Evolutionary conservation across 2,797 vertebrate species (phyloP).

Genomic region (Labeo calbasu): DNA sequence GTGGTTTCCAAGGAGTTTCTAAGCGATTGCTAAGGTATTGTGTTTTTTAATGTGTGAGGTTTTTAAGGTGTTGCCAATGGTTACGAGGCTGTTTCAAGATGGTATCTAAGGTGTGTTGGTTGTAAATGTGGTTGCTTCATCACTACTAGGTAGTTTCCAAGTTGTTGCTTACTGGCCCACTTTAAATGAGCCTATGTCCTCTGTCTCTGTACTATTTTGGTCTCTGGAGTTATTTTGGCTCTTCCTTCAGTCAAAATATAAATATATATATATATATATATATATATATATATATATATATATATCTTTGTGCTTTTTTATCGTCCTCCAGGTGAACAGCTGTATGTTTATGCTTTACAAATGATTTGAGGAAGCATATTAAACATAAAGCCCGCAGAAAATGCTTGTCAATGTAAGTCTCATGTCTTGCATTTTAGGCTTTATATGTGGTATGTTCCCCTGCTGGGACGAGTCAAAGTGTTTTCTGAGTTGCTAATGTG

Average conservation of each 20-base stretch:
- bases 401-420: background rate
- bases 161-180: background rate
- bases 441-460: slow-evolving; percentile 42
- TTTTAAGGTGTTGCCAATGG: background rate
- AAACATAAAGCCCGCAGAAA: background rate
- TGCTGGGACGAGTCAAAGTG: slow-evolving; percentile 39
- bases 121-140: background rate
- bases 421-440: background rate
- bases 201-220: background rate
- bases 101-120: background rate
- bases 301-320: background rate
- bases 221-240: background rate
- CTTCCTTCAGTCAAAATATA: background rate
- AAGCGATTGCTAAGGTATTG: too few species aligned
- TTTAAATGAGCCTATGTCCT: background rate
- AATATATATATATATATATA: too few species aligned
- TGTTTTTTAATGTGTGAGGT: too few species aligned
- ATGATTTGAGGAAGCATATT: background rate
- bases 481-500: slow-evolving; percentile 51
- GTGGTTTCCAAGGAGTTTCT: too few species aligned
- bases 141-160: background rate
- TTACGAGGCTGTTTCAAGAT: background rate
- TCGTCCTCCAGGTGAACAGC: background rate
- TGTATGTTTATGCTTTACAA: background rate
- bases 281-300: too few species aligned